Percentiles rank a stretch among this genome's conserved stretches.
phyloP scores from a whole-genome alignment of 2,797 vertebrate genomes.

The Clarias laeviceps region DNA sequence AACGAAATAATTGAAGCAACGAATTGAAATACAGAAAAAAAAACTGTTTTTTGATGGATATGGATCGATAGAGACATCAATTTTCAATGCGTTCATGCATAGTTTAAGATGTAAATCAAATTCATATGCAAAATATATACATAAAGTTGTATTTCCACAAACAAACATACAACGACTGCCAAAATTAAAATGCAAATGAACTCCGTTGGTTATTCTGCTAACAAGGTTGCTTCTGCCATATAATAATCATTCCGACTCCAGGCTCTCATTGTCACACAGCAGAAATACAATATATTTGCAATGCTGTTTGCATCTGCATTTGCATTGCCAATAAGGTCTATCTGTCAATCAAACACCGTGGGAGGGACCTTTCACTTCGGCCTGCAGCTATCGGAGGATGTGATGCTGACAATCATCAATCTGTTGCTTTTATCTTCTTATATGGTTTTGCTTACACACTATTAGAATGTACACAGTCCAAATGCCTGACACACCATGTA shows the following conservation, averaged over 20 bases:
- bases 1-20: neutral
- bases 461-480: neutral
- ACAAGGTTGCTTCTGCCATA: neutral
- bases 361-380: neutral
- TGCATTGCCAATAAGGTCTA: neutral
- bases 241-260: neutral
- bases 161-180: neutral
- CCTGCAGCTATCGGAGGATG: neutral
- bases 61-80: too few species aligned
- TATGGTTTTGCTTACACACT: neutral
- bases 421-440: neutral
- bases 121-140: neutral
- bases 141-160: neutral
- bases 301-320: neutral
- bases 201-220: neutral
- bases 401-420: neutral
- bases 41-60: neutral
- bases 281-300: neutral
- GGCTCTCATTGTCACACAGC: neutral
- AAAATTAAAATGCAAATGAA: conserved; percentile 4
- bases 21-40: neutral
- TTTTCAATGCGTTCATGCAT: neutral
- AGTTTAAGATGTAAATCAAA: neutral
- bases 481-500: neutral
- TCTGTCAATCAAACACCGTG: neutral